A percentile compares a stretch with the other conserved stretches of the same genome.
phyloP scores from a whole-genome alignment of 2,113 vertebrate genomes.

The Suricata suricatta region DNA sequence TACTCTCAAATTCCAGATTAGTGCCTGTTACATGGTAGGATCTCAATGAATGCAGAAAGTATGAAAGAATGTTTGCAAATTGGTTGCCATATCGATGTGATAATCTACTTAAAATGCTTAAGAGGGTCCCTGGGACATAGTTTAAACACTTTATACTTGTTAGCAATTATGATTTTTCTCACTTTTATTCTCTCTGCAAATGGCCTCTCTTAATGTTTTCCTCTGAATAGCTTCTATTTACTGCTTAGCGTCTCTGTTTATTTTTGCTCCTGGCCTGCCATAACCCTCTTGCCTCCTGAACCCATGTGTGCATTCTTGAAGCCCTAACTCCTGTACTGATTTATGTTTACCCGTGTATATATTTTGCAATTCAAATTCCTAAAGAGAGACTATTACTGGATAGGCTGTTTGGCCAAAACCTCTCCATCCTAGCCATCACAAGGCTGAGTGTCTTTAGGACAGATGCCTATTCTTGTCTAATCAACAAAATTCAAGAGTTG shows the following conservation, averaged over 20 bases:
- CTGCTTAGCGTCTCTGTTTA: neutral
- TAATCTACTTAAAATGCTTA: neutral
- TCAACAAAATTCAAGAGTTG: neutral
- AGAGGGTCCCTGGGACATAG: neutral
- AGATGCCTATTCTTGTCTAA: neutral
- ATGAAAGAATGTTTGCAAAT: neutral
- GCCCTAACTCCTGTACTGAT: neutral
- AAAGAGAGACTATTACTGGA: neutral
- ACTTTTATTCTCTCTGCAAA: neutral
- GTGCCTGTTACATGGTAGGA: neutral
- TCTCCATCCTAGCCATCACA: neutral
- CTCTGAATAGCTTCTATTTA: neutral
- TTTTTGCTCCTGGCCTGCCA: neutral
- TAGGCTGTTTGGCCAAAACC: neutral
- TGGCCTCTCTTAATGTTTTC: neutral
- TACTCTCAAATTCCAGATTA: neutral
- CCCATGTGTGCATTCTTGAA: neutral
- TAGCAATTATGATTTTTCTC: neutral
- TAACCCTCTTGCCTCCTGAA: neutral
- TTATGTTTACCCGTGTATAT: neutral
- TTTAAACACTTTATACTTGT: neutral
- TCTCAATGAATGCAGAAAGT: neutral
- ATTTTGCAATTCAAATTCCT: slow-evolving; percentile 14
- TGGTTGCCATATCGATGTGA: neutral
- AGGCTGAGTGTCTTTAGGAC: neutral